These are phyloP conservation scores for Cerastis leucographa DNA, from an alignment of 2,888 invertebrate species.

Conservation along the genomic window DNA sequence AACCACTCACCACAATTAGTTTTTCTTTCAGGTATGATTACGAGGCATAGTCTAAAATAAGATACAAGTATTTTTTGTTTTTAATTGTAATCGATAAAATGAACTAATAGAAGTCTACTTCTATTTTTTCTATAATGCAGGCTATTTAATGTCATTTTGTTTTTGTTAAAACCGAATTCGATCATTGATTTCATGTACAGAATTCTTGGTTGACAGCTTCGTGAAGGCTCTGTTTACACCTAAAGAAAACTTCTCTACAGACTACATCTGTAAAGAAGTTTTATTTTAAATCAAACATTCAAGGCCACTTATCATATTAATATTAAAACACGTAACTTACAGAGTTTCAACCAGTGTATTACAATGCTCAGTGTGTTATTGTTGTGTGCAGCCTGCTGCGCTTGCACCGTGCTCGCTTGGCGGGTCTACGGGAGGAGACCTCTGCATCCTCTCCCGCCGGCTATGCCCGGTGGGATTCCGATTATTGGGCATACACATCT, in stretches of 20 bases:
- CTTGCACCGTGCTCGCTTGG: constrained; percentile 16
- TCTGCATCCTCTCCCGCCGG: constrained; percentile 37
- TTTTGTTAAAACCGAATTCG: too few species aligned
- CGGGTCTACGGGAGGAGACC: constrained; percentile 2
- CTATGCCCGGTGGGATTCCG: constrained; percentile 41
- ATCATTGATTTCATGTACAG: too few species aligned
- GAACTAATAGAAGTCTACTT: too few species aligned
- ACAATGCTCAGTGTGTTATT: constrained; percentile 45
- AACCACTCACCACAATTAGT: too few species aligned
- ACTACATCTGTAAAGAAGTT: background rate
- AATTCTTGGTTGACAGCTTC: background rate
- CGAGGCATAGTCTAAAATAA: too few species aligned
- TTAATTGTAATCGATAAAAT: too few species aligned
- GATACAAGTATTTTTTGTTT: too few species aligned
- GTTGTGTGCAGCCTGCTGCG: constrained; percentile 36
- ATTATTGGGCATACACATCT: constrained; percentile 42
- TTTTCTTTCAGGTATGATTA: too few species aligned
- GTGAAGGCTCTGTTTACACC: background rate
- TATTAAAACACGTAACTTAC: background rate
- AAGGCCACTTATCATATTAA: background rate
- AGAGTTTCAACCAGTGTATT: background rate
- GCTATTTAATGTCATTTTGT: too few species aligned
- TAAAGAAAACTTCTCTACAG: too few species aligned
- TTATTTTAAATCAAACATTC: background rate
- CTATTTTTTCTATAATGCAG: too few species aligned